Evolutionary conservation across 35 echinoderm and acorn worm genomes (phyloP).

Genomic region (Apostichopus parvimensis): DNA sequence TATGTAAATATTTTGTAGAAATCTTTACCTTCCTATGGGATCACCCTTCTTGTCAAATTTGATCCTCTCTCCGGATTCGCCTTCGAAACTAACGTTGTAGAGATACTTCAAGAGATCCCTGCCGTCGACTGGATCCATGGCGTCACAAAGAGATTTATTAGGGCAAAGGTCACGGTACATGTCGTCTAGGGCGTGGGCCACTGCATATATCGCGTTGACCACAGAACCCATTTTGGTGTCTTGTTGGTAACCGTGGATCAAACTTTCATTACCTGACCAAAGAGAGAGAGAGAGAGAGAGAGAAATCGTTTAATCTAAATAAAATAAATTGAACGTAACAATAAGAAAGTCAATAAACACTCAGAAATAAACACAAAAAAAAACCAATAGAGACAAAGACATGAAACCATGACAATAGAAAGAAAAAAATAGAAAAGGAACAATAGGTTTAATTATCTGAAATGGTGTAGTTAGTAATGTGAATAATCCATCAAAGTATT

Average conservation of each 20-base stretch:
- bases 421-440: too few species aligned
- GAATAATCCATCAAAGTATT: too few species aligned
- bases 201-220: constrained; percentile 90
- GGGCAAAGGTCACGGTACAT: constrained; percentile 70
- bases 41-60: constrained; percentile 88
- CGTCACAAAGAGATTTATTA: constrained; percentile 58
- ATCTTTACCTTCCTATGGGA: constrained; percentile 78
- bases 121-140: constrained; percentile 80
- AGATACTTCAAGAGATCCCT: constrained; percentile 61
- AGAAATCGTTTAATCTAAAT: not conserved
- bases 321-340: too few species aligned
- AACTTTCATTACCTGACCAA: constrained; percentile 67
- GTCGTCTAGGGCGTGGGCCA: constrained; percentile 84
- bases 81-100: constrained; percentile 75
- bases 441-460: too few species aligned
- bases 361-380: not conserved
- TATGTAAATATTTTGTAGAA: not conserved
- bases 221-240: constrained; percentile 99
- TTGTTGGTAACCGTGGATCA: constrained; percentile 72
- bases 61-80: constrained; percentile 72
- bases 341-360: not conserved
- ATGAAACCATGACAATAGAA: not conserved
- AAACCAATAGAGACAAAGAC: not conserved
- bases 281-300: not conserved
- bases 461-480: too few species aligned